phyloP scores from a whole-genome alignment of 2,888 invertebrate genomes.

The Caenorhabditis sinica region DNA sequence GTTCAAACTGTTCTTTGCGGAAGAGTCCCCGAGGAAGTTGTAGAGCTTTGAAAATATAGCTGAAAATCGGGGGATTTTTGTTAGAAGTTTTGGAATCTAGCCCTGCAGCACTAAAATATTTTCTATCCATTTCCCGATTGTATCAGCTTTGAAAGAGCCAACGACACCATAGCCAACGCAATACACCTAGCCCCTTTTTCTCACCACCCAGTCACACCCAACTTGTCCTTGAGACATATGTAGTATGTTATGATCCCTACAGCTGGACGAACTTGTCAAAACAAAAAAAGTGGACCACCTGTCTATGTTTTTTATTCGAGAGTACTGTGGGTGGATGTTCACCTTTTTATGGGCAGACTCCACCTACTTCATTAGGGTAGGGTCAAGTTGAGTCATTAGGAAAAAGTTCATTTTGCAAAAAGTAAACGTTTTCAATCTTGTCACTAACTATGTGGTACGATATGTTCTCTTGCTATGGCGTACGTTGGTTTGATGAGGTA shows the following conservation, averaged over 20 bases:
- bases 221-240: not conserved
- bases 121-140: no score
- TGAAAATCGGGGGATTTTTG: no score
- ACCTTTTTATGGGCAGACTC: not conserved
- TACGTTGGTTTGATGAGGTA: not conserved
- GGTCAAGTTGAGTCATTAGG: not conserved
- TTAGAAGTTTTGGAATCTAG: no score
- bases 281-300: constrained; percentile 20
- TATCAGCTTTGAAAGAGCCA: no score
- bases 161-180: no score
- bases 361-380: not conserved
- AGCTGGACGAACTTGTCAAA: not conserved
- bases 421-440: no score
- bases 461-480: not conserved
- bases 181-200: not conserved
- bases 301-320: not conserved
- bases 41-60: no score
- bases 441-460: not conserved
- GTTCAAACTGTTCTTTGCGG: no score
- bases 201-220: not conserved
- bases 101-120: no score
- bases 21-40: no score
- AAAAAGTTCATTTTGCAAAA: no score
- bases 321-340: not conserved
- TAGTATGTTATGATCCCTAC: not conserved